Percentiles rank a stretch among this genome's conserved stretches.
Conservation (phyloP, 2,113 vertebrate species). For the Amphiprion percula region DNA sequence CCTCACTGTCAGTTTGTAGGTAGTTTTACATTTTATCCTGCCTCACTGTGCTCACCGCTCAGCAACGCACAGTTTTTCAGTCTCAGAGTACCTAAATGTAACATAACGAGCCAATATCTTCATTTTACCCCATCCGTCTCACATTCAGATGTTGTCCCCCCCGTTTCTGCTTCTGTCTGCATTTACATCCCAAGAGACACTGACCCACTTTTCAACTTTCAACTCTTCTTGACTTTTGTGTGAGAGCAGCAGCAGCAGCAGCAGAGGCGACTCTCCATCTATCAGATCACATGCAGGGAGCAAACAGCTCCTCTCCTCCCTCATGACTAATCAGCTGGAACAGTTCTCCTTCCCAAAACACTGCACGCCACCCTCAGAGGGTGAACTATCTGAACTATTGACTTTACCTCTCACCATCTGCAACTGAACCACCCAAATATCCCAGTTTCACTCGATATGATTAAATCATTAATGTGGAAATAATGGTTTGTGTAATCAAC, state of each 20-base stretch:
- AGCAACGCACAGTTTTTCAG: neutral
- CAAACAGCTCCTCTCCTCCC: conserved; percentile 49
- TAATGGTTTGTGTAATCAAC: neutral
- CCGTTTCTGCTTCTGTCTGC: neutral
- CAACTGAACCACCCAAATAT: conserved; percentile 2
- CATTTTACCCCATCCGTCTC: conserved; percentile 2
- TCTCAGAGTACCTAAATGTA: neutral
- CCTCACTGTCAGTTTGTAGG: neutral
- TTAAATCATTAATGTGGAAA: neutral
- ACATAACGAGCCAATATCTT: neutral
- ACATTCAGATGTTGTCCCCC: neutral
- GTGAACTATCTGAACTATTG: conserved; percentile 36
- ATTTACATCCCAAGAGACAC: conserved; percentile 31
- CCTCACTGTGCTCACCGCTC: neutral
- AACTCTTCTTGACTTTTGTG: conserved; percentile 62
- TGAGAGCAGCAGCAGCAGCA: conserved; percentile 38
- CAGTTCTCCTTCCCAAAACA: conserved; percentile 43
- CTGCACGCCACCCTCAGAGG: conserved; percentile 10
- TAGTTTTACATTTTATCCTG: conserved; percentile 15
- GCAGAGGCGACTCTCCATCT: conserved; percentile 60
- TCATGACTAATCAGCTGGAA: conserved; percentile 72
- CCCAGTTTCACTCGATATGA: neutral
- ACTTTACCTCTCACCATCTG: conserved; percentile 36
- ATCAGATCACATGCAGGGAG: conserved; percentile 70
- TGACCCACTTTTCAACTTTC: conserved; percentile 75